phyloP scores from a whole-genome alignment of 2,113 vertebrate genomes.

The Myotis yumanensis region DNA sequence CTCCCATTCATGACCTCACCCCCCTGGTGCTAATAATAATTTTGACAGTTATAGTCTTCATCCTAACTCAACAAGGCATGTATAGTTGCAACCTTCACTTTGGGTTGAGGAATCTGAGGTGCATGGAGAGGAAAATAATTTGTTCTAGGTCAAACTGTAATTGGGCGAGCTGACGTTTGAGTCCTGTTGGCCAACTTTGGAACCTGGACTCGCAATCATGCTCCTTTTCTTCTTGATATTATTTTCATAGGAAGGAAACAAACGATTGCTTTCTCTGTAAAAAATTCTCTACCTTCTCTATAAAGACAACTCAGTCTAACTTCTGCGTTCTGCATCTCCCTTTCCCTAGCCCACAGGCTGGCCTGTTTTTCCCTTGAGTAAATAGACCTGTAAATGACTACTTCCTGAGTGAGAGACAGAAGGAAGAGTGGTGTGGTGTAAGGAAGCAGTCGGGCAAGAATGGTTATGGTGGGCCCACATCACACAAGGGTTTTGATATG shows the following conservation, averaged over 20 bases:
- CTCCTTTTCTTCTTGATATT: neutral
- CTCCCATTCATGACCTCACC: no score
- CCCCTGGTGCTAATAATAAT: neutral
- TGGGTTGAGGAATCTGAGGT: neutral
- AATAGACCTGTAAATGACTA: neutral
- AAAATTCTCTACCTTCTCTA: neutral
- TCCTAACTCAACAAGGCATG: neutral
- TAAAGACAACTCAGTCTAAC: neutral
- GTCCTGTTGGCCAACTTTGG: neutral
- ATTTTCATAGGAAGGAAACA: neutral
- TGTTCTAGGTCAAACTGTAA: neutral
- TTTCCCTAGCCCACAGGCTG: neutral
- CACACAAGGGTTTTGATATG: neutral
- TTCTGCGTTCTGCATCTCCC: neutral
- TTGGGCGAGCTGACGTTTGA: neutral
- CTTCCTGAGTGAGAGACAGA: neutral
- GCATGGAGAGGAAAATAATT: neutral
- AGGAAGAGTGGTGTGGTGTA: neutral
- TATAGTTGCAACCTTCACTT: neutral
- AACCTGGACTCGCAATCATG: neutral
- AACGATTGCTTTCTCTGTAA: neutral
- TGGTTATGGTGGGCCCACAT: neutral
- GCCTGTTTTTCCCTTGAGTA: neutral
- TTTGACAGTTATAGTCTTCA: neutral
- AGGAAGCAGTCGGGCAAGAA: neutral